phyloP scores from a whole-genome alignment of 2,888 invertebrate genomes.

The Creontiades dilutus region DNA sequence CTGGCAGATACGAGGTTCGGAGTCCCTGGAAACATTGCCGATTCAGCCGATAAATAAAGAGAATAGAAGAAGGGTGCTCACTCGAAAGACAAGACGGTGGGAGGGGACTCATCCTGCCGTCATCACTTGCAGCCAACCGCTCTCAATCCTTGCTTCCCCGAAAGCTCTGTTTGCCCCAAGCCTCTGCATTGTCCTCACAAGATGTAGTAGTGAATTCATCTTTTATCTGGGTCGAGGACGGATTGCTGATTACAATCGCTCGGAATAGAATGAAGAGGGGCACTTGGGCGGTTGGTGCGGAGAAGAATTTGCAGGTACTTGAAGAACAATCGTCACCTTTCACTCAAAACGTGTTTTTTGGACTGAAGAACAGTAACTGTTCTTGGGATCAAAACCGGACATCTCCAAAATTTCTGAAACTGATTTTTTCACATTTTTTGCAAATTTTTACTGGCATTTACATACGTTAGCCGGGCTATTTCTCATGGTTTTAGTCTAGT shows the following conservation, averaged over 20 bases:
- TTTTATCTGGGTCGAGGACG: neutral
- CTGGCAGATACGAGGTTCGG: neutral
- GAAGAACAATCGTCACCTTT: neutral
- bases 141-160: neutral
- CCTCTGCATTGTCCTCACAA: neutral
- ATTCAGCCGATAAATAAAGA: neutral
- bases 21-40: neutral
- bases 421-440: no score
- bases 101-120: neutral
- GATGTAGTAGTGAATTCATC: neutral
- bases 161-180: neutral
- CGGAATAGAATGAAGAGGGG: neutral
- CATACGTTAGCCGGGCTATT: no score
- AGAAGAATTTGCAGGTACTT: neutral
- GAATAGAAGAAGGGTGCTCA: neutral
- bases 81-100: no score
- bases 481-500: no score
- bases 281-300: neutral
- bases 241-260: neutral
- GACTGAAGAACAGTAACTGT: no score
- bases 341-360: no score
- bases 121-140: neutral
- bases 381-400: no score
- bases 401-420: no score
- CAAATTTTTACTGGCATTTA: no score